These are phyloP conservation scores for Macrochelys suwanniensis DNA, from an alignment of 2,797 vertebrate genomes.

Conservation along the genomic window DNA sequence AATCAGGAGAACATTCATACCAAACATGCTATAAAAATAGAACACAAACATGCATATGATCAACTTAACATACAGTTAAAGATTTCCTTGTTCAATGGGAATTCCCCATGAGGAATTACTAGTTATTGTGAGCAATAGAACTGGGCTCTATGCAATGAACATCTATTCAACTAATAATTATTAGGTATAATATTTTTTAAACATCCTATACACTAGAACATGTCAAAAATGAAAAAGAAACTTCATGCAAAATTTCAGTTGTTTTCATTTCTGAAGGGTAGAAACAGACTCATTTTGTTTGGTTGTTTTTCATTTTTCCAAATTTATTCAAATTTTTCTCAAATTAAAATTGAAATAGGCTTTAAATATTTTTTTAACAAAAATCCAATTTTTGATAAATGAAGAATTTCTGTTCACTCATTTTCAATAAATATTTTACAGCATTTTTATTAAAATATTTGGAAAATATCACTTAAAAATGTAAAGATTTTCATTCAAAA, in stretches of 20 bases:
- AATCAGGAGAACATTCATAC: slow-evolving; percentile 28
- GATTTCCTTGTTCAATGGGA: not conserved
- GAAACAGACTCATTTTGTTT: not conserved
- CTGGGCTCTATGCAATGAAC: accelerated
- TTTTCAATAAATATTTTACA: not conserved
- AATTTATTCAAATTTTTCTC: not conserved
- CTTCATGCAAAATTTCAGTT: not conserved
- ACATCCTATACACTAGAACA: accelerated
- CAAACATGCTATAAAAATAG: not conserved
- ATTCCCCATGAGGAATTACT: not conserved
- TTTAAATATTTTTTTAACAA: not conserved
- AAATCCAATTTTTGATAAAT: not conserved
- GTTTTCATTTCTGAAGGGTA: not conserved
- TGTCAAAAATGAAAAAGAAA: not conserved
- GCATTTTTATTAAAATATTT: not conserved
- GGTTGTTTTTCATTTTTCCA: not conserved
- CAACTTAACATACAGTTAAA: accelerated
- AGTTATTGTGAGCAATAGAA: not conserved
- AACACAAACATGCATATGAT: not conserved
- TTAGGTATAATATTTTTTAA: not conserved
- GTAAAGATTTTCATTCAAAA: not conserved
- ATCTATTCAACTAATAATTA: not conserved
- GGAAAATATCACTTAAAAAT: not conserved
- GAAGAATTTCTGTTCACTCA: not conserved
- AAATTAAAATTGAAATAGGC: not conserved